A percentile compares a stretch with the other conserved stretches of the same genome.
Conservation (phyloP, 35 echinoderm and acorn worm genomes). For the Amphiura filiformis region DNA sequence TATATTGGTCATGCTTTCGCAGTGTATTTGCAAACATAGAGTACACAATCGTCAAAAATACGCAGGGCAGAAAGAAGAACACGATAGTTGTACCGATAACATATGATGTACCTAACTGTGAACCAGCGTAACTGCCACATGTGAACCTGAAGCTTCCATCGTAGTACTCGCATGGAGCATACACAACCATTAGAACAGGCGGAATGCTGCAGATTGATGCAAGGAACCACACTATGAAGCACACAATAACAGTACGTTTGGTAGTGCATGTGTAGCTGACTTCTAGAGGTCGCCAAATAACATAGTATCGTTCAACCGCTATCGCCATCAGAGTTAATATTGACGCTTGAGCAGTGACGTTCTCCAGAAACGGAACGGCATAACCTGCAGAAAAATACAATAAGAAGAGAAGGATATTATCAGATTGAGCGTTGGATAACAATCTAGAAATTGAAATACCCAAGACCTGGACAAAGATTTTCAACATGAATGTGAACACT, state of each 20-base stretch:
- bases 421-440: neutral
- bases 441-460: neutral
- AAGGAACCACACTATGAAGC: constrained; percentile 67
- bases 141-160: constrained; percentile 20
- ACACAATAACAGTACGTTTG: constrained; percentile 63
- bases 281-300: constrained; percentile 87
- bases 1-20: constrained; percentile 63
- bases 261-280: constrained; percentile 84
- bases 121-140: constrained; percentile 19
- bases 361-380: constrained; percentile 61
- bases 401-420: constrained; percentile 7
- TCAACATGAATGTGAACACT: too few species aligned
- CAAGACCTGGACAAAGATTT: too few species aligned
- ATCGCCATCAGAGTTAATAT: constrained; percentile 80
- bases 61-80: constrained; percentile 74
- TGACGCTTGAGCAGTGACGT: constrained; percentile 66
- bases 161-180: constrained; percentile 19
- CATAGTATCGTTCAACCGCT: constrained; percentile 85
- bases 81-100: constrained; percentile 45
- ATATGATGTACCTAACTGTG: constrained; percentile 26
- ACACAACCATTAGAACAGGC: constrained; percentile 20
- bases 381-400: constrained; percentile 67
- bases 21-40: constrained; percentile 62
- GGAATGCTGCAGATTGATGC: constrained; percentile 60
- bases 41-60: constrained; percentile 66